A percentile compares a stretch with the other conserved stretches of the same genome.
These are phyloP conservation scores for Caenorhabditis doughertyi DNA, from an alignment of 2,888 invertebrate genomes.

Conservation along the genomic window DNA sequence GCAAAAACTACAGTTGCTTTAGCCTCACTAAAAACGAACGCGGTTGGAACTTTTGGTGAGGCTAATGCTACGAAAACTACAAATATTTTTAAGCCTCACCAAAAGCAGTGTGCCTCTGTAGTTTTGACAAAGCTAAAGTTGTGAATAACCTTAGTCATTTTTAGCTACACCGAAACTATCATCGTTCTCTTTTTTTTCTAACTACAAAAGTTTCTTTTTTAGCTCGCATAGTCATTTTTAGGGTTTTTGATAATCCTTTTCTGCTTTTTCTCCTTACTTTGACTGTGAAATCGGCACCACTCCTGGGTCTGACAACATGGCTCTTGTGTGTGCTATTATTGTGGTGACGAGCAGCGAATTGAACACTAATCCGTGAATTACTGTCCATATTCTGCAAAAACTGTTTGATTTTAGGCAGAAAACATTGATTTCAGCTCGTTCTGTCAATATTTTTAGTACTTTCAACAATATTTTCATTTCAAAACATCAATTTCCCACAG, in stretches of 20 bases:
- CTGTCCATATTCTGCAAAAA: slow-evolving; percentile 86
- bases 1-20: too few species aligned
- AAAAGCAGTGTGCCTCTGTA: background rate
- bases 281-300: slow-evolving; percentile 88
- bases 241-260: background rate
- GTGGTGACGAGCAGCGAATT: slow-evolving; percentile 89
- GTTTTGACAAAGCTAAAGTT: background rate
- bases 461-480: too few species aligned
- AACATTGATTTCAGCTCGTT: too few species aligned
- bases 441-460: too few species aligned
- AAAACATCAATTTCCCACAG: too few species aligned
- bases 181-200: too few species aligned
- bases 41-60: too few species aligned
- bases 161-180: too few species aligned
- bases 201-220: background rate
- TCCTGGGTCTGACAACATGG: slow-evolving; percentile 93
- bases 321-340: slow-evolving; percentile 89
- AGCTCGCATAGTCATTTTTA: slow-evolving; percentile 86
- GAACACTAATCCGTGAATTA: slow-evolving; percentile 89
- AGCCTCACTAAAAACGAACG: too few species aligned
- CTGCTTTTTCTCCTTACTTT: slow-evolving; percentile 85
- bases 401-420: too few species aligned
- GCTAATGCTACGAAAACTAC: too few species aligned
- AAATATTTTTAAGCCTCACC: background rate
- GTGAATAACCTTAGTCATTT: too few species aligned